Evolutionary conservation across 2,113 vertebrate species (phyloP).

Genomic region (Oxyruncus cristatus): DNA sequence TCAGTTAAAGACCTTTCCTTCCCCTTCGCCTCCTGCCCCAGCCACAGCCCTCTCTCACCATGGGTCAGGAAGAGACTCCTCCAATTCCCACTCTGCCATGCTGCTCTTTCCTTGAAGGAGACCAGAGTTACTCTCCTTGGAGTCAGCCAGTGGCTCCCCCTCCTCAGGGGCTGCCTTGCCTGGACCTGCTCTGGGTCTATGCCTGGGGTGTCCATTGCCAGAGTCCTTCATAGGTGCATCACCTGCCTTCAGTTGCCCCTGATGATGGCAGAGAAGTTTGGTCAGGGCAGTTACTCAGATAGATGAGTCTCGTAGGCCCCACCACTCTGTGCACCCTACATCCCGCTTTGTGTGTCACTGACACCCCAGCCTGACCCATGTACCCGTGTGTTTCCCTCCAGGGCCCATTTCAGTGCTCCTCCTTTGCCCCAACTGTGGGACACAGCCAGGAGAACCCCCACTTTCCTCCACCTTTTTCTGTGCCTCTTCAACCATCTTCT

Average conservation of each 20-base stretch:
- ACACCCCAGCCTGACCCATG: not conserved
- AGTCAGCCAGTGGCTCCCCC: not conserved
- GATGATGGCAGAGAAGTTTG: not conserved
- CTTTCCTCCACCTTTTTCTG: constrained; percentile 66
- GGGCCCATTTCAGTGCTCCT: not conserved
- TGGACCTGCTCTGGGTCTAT: not conserved
- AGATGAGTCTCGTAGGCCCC: not conserved
- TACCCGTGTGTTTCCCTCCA: not conserved
- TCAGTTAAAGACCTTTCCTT: not conserved
- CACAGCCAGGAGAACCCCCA: not conserved
- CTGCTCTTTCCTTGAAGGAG: not conserved
- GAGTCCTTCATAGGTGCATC: not conserved
- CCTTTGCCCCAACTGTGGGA: not conserved
- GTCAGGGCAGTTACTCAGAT: not conserved
- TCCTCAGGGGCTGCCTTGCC: not conserved
- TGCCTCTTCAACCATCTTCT: constrained; percentile 71
- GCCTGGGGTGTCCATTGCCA: not conserved
- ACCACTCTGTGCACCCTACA: not conserved
- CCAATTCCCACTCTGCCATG: constrained; percentile 25
- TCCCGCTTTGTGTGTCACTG: not conserved
- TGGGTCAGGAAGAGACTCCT: not conserved
- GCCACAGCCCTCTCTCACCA: constrained; percentile 37
- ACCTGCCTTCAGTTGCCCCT: constrained; percentile 48
- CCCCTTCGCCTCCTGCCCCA: not conserved
- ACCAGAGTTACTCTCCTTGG: not conserved